Evolutionary conservation across 2,797 vertebrate species (phyloP).

Genomic region (Melanotaenia pygmaea): DNA sequence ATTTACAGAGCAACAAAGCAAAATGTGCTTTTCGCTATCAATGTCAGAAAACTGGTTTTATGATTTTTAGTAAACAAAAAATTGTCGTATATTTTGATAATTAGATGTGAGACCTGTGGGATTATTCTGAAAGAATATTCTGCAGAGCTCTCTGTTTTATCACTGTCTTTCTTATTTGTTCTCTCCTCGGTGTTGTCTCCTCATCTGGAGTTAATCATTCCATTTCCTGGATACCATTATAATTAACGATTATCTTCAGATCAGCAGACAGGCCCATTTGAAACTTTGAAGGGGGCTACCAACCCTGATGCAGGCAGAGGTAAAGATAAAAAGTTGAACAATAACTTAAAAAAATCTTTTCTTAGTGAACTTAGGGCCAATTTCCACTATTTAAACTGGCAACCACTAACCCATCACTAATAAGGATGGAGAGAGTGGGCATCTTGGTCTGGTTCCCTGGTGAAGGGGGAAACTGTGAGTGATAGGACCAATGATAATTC

Average conservation of each 20-base stretch:
- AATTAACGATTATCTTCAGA: slow-evolving; percentile 91
- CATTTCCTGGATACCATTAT: slow-evolving; percentile 92
- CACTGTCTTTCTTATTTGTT: slow-evolving; percentile 28
- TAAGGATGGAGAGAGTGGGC: no score
- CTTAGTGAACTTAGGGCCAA: background rate
- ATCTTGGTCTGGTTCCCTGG: no score
- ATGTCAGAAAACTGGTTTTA: background rate
- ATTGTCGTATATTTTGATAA: background rate
- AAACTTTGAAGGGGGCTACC: slow-evolving; percentile 72
- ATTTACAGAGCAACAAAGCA: slow-evolving; percentile 22
- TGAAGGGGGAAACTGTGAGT: no score
- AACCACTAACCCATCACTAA: no score
- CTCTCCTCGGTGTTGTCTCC: slow-evolving; percentile 53
- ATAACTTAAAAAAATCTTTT: background rate
- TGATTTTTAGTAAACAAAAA: background rate
- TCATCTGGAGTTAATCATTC: slow-evolving; percentile 95
- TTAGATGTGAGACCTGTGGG: background rate
- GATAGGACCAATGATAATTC: no score
- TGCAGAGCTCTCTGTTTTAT: slow-evolving; percentile 9
- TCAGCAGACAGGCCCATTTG: slow-evolving; percentile 90
- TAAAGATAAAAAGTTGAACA: background rate
- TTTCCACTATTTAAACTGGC: background rate
- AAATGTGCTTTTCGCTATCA: slow-evolving; percentile 1
- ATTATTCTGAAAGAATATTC: background rate
- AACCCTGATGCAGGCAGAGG: background rate